phyloP scores from a whole-genome alignment of 2,797 vertebrate species.

The Ceryle rudis region DNA sequence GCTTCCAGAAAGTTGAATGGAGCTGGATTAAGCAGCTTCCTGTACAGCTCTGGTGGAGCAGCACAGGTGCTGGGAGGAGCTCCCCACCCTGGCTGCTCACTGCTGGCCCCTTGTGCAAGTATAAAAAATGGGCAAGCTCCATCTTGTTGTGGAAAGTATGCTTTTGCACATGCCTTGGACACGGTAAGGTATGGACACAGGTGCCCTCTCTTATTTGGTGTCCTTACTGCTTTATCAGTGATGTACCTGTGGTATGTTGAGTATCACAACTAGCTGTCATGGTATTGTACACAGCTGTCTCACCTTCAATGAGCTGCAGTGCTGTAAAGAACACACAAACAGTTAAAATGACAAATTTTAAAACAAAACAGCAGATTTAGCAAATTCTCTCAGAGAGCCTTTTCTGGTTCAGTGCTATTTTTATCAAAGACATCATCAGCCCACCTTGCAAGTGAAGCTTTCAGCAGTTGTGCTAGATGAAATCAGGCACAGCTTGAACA shows the following conservation, averaged over 20 bases:
- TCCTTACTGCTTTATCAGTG: not conserved
- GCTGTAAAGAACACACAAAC: not conserved
- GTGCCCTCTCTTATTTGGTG: not conserved
- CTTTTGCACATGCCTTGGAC: not conserved
- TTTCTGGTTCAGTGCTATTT: slow-evolving; percentile 4
- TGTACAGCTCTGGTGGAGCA: not conserved
- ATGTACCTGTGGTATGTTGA: not conserved
- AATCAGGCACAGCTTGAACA: slow-evolving; percentile 6
- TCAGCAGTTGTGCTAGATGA: not conserved
- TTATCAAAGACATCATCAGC: not conserved
- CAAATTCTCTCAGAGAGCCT: not conserved
- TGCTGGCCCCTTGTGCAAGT: not conserved
- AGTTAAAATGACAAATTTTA: not conserved
- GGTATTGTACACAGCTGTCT: not conserved
- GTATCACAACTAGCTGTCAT: not conserved
- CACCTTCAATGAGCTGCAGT: not conserved
- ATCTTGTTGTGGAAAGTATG: not conserved
- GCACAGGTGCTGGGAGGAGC: no score
- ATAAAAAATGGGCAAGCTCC: not conserved
- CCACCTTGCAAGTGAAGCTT: not conserved
- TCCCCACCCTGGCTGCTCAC: not conserved
- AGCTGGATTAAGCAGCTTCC: not conserved
- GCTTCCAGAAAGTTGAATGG: not conserved
- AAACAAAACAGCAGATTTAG: not conserved
- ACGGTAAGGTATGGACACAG: not conserved